phyloP scores from a whole-genome alignment of 2,888 invertebrate species.

The Brachynemurus nebulosus region DNA sequence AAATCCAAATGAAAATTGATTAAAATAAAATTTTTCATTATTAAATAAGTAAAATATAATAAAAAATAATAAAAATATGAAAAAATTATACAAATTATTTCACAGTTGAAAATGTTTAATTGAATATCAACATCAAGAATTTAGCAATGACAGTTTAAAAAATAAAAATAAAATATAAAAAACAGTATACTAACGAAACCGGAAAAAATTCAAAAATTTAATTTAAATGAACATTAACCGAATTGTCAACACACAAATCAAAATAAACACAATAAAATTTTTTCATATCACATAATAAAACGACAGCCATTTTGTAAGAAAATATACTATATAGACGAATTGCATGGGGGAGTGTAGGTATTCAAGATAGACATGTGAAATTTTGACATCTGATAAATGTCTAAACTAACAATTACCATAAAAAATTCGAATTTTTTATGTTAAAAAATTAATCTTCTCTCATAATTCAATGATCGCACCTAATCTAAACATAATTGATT shows the following conservation, averaged over 20 bases:
- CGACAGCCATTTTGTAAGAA: conserved; percentile 10
- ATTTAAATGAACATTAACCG: too few relatives aligned
- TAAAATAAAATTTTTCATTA: too few relatives aligned
- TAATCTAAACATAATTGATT: too few relatives aligned
- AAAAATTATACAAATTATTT: not conserved
- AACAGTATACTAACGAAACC: not conserved
- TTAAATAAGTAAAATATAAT: too few relatives aligned
- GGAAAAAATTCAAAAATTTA: too few relatives aligned
- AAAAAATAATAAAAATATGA: not conserved
- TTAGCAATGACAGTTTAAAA: too few relatives aligned
- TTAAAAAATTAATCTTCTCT: too few relatives aligned
- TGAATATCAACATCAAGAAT: not conserved
- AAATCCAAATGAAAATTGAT: too few relatives aligned
- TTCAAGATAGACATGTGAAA: conserved; percentile 6
- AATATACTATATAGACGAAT: not conserved
- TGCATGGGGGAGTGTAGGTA: conserved; percentile 8
- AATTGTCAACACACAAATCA: not conserved
- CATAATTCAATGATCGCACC: too few relatives aligned
- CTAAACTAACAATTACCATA: not conserved
- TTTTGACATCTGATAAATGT: conserved; percentile 5
- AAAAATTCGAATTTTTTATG: not conserved
- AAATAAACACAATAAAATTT: conserved; percentile 1
- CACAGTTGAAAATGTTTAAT: not conserved
- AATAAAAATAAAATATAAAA: not conserved
- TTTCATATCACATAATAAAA: conserved; percentile 5